Evolutionary conservation across 1,140 invertebrate genomes (phyloP).

Genomic region (Brevipalpus yothersi): DNA sequence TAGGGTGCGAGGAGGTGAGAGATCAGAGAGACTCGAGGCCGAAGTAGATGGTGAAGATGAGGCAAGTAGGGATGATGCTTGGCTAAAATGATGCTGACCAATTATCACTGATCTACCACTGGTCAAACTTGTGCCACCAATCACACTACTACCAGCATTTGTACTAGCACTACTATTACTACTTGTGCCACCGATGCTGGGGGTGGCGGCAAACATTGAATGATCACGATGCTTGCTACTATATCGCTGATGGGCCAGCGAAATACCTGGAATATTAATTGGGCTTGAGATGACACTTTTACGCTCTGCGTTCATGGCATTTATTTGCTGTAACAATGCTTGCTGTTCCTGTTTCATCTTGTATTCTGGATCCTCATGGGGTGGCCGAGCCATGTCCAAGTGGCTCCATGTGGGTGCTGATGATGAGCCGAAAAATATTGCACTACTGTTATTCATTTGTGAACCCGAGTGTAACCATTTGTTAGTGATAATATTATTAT

Average conservation of each 20-base stretch:
- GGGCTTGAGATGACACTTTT: slow-evolving; percentile 1
- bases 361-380: slow-evolving; percentile 37
- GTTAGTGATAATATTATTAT: too few species aligned
- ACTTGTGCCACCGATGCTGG: too few species aligned
- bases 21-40: neutral
- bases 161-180: too few species aligned
- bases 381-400: slow-evolving; percentile 72
- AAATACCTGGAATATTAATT: slow-evolving; percentile 4
- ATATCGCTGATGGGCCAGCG: neutral
- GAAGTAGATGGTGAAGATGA: neutral
- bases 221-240: too few species aligned
- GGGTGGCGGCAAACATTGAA: too few species aligned
- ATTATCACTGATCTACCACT: too few species aligned
- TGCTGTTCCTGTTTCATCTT: neutral
- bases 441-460: neutral
- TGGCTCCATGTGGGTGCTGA: slow-evolving; percentile 25
- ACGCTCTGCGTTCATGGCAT: neutral
- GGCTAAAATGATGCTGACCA: too few species aligned
- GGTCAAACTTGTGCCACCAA: too few species aligned
- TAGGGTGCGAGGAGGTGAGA: neutral
- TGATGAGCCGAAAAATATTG: slow-evolving; percentile 1
- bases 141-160: too few species aligned
- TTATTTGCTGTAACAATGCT: neutral
- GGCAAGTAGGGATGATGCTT: neutral
- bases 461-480: too few species aligned